Base-by-base conservation (phyloP, 1,140 invertebrate species). In the Octopus sinensis region DNA sequence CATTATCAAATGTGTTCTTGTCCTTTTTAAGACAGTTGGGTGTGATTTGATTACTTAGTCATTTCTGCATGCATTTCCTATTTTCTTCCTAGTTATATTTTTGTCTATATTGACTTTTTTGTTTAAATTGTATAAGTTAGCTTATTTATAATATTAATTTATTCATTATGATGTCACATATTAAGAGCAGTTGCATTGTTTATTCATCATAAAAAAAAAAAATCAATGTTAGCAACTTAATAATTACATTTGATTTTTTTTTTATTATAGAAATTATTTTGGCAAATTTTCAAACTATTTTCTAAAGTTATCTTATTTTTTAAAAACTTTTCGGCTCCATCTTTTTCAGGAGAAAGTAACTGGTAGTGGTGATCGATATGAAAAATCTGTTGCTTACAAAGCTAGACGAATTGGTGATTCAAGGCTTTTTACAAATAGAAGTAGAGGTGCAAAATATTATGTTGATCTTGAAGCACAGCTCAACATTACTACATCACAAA, bases 401-500 rank as follows among this genome's bases (percentile, higher is more conserved):
- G 83, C 84, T 9, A 68, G 76, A 76, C 82, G 80, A 73, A 78
- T 51, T 52, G 82, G 83, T 43, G 81, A 83, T 4, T 23, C 71
- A 6, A 76, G 82, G 52, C 54, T 91, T 12, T 90, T 90, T 83
- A 84, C 88, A 0, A 83, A 89, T 23, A 85, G 80, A 9, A 76
- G 80, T 4, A 80, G 88, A 51, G 88, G 87, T 10, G 84, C 86
- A 73, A 87, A 85, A 53, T 93, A 96, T 83, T 91, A 93, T 0
- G 92, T 96, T 0, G 94, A 96, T 85, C 95, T 96, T 85, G 92
- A 94, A 82, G 94, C 94, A 0, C 92, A 92, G 79, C 93, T 93
- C 12, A 77, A 77, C 7, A 77, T 77, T 43, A 73, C 68, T n/a
- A 73, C 68, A 73, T 77, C 76, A 13, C 76, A 77, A 51, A 77